Conservation (phyloP, 2,113 vertebrate species). For the Chaetops frenatus region DNA sequence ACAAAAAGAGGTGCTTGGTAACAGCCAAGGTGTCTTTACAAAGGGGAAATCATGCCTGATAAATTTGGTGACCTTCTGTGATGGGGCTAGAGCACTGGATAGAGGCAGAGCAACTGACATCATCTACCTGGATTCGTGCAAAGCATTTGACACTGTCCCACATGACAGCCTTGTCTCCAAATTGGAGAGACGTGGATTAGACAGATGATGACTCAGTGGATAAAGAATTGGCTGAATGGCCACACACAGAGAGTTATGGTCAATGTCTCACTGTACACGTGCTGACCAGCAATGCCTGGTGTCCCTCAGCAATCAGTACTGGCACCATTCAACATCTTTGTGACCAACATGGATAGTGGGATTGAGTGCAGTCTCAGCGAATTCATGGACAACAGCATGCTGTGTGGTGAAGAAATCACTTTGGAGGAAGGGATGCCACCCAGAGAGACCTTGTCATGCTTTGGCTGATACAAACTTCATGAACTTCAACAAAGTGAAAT, state of each 20-base stretch:
- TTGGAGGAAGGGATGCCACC: background rate
- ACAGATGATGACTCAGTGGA: background rate
- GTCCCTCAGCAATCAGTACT: too few species aligned
- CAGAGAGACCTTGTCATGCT: background rate
- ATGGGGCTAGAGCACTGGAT: background rate
- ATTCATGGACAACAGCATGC: background rate
- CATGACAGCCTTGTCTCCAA: background rate
- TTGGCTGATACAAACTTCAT: background rate
- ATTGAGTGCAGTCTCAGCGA: background rate
- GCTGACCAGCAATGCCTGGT: background rate
- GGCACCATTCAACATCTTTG: background rate
- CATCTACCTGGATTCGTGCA: background rate
- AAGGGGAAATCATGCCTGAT: background rate
- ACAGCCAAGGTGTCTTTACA: background rate
- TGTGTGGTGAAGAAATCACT: background rate
- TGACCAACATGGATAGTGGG: background rate
- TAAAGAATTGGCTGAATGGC: background rate
- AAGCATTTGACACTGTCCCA: background rate
- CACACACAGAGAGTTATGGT: too few species aligned
- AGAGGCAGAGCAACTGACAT: background rate
- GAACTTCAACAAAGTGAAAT: background rate
- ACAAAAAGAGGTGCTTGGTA: too few species aligned
- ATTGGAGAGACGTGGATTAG: background rate
- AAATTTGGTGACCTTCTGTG: too few species aligned
- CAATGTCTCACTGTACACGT: background rate